Base-by-base conservation (phyloP, 1,140 invertebrate species). In the Drosophila dunni region DNA sequence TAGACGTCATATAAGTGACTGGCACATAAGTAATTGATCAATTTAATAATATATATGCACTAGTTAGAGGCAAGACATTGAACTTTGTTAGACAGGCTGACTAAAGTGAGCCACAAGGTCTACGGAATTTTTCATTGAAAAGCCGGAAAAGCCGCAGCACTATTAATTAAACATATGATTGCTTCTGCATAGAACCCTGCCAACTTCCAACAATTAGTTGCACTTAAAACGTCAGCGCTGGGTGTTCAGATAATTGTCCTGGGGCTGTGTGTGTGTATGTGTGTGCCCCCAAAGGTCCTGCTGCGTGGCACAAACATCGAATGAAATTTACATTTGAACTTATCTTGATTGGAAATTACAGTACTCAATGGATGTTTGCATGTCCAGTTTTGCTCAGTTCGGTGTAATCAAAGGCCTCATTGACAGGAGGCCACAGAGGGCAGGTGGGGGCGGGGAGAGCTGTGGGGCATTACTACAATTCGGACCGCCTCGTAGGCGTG, bases 241-340 rank as follows among this genome's bases (percentile, higher is more conserved):
- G 24, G 17, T 7, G 33, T 17, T 53, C 13, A 34, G 38, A 42
- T 68, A 68, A 68, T 60, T 60, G 56, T 34, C 46, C 56, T 44
- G 56, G 24, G 24, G 24, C 24, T 38, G 34, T 34, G 61, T 36
- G 33, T 36, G 9, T 42, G 40, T 42, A 11, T 42, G n/a, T 42
- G 40, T 10, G 38, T n/a, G 38, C 11, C 17, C 13, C 45, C 34
- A 33, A 45, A 45, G 60, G 71, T 11, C 8, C 50, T 15, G 7
- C 20, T 50, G n/a, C 40, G 24, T 29, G 24, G 2, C 24, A 29
- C 24, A 29, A 42, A 29, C 53, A 44, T n/a, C 20, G 13, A 76
- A 64, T 74, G 62, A 79, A 83, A 79, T 67, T 75, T 83, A 76
- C 80, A 79, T 83, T 83, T 83, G 80, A 83, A 83, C 80, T 83